A percentile compares a stretch with the other conserved stretches of the same genome.
Conservation (phyloP, 23 tunicate genomes). For the Halocynthia aurantium region DNA sequence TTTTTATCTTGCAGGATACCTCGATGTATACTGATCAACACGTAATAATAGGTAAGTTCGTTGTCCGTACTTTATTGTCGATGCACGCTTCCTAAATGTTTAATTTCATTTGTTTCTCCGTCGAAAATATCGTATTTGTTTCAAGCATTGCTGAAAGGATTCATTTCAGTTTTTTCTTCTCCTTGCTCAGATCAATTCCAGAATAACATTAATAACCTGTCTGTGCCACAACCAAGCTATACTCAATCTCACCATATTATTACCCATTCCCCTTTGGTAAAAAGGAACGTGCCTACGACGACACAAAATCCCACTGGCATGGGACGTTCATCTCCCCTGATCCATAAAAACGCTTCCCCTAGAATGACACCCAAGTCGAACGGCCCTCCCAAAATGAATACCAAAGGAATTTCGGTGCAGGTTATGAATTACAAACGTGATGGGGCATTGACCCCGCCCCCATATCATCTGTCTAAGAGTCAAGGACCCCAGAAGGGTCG, state of each 20-base stretch:
- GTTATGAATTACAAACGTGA: neutral
- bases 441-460: neutral
- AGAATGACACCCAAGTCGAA: neutral
- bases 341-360: neutral
- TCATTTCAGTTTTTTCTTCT: neutral
- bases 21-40: neutral
- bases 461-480: neutral
- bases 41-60: neutral
- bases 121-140: neutral
- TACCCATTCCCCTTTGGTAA: slow-evolving; percentile 7
- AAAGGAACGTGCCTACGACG: neutral
- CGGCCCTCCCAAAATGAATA: neutral
- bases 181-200: slow-evolving; percentile 8
- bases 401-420: no score
- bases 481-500: neutral
- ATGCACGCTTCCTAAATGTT: neutral
- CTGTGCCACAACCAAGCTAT: neutral
- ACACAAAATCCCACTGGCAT: neutral
- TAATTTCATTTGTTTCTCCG: neutral
- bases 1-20: no score
- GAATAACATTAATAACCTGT: neutral
- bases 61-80: neutral
- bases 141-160: neutral
- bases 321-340: no score
- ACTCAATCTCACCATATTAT: slow-evolving; percentile 1